Conservation (phyloP, 92 coral and sea anemone genomes). For the Actinernus sp. region DNA sequence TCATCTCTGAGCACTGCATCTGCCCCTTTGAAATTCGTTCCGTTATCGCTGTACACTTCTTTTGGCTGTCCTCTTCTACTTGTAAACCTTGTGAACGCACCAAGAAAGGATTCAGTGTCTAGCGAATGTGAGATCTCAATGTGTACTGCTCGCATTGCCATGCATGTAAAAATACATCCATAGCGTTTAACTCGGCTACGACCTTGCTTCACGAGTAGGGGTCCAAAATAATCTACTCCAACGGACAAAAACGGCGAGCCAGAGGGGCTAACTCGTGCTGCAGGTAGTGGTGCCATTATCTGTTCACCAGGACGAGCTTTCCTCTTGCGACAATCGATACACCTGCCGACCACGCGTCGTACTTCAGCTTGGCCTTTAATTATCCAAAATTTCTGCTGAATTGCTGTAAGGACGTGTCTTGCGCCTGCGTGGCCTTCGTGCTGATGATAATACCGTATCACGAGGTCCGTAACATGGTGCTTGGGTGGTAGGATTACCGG, state of each 20-base stretch:
- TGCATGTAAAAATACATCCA: constrained; percentile 23
- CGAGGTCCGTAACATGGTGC: constrained; percentile 33
- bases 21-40: too few relatives aligned
- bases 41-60: constrained; percentile 10
- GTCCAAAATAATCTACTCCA: constrained; percentile 46
- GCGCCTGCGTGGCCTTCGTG: constrained; percentile 31
- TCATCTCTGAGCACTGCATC: constrained; percentile 21
- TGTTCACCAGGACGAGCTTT: constrained; percentile 16
- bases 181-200: constrained; percentile 1
- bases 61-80: constrained; percentile 19
- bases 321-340: constrained; percentile 13
- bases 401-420: constrained; percentile 21
- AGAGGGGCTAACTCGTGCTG: constrained; percentile 5
- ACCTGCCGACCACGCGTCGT: constrained; percentile 25
- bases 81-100: constrained; percentile 11
- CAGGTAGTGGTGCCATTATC: constrained; percentile 43
- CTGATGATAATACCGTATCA: constrained; percentile 22
- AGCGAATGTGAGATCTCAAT: constrained; percentile 1
- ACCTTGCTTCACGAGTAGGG: constrained; percentile 17
- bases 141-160: constrained; percentile 6
- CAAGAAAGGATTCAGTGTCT: constrained; percentile 12
- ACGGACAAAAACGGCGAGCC: constrained; percentile 1
- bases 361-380: constrained; percentile 22
- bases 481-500: constrained; percentile 38
- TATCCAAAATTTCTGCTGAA: constrained; percentile 36